Percentiles rank a stretch among this genome's conserved stretches.
These are phyloP conservation scores for Epinephelus cyanopodus DNA, from an alignment of 2,113 vertebrate species.

Conservation along the genomic window DNA sequence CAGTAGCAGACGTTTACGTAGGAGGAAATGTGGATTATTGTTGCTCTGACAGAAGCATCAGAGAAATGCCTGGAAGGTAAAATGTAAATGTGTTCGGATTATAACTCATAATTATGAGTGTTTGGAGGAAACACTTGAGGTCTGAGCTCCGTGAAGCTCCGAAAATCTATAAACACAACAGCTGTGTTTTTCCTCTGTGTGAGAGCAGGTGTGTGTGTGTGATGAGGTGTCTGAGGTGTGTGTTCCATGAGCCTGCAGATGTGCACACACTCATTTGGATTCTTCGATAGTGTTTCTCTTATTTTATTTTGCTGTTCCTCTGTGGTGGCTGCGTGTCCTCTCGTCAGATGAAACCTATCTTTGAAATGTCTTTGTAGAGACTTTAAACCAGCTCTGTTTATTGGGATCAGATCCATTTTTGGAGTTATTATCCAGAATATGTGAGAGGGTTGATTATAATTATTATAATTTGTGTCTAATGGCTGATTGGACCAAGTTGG, in stretches of 20 bases:
- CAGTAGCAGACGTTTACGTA: background rate
- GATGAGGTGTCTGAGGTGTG: background rate
- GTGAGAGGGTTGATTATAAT: background rate
- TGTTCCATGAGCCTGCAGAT: background rate
- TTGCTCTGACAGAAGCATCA: background rate
- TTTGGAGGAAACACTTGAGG: constrained; percentile 10
- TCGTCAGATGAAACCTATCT: background rate
- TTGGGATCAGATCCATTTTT: background rate
- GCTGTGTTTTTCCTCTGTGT: background rate
- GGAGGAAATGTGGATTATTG: constrained; percentile 3
- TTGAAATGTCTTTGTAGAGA: background rate
- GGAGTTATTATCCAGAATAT: background rate
- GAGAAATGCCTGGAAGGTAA: background rate
- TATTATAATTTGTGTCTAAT: background rate
- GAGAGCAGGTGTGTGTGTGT: background rate
- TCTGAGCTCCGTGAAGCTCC: background rate
- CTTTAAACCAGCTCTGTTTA: background rate
- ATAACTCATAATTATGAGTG: constrained; percentile 20
- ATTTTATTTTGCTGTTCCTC: background rate
- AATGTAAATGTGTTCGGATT: constrained; percentile 18
- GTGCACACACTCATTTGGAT: background rate
- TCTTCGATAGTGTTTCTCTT: background rate
- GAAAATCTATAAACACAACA: background rate
- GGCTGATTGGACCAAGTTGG: background rate
- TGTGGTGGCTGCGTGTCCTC: background rate